These are phyloP conservation scores for Drosophila arizonae DNA, from an alignment of 1,140 invertebrate species.

Conservation along the genomic window DNA sequence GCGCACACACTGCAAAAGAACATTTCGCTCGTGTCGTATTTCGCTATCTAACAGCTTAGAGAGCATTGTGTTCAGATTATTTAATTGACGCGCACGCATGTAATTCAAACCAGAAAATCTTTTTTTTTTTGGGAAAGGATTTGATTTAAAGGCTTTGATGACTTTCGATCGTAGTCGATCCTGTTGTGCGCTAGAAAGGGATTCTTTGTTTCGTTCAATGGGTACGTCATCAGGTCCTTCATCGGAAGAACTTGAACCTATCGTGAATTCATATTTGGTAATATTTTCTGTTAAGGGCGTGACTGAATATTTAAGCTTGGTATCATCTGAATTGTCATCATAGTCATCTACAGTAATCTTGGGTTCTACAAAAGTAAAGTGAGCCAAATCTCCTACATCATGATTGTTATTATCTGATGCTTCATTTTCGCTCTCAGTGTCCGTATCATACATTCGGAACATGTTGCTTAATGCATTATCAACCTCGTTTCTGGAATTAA, in stretches of 20 bases:
- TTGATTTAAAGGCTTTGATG: background rate
- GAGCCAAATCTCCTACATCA: background rate
- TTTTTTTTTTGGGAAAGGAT: constrained; percentile 33
- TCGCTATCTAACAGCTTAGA: constrained; percentile 86
- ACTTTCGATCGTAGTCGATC: background rate
- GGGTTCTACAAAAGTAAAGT: background rate
- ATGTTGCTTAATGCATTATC: constrained; percentile 53
- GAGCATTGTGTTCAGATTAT: constrained; percentile 83
- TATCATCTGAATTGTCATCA: background rate
- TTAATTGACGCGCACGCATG: constrained; percentile 71
- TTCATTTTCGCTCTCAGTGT: constrained; percentile 54
- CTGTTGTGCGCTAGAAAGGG: background rate
- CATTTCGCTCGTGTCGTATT: constrained; percentile 89
- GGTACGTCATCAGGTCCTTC: constrained; percentile 64
- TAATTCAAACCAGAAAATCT: constrained; percentile 69
- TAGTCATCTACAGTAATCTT: background rate
- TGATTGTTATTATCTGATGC: background rate
- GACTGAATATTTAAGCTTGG: background rate
- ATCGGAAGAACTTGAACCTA: background rate
- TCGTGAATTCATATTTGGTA: background rate
- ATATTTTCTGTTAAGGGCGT: background rate
- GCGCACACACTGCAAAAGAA: constrained; percentile 89
- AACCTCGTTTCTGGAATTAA: constrained; percentile 9
- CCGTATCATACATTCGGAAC: constrained; percentile 75
- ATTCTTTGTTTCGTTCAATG: constrained; percentile 39